Evolutionary conservation across 2,797 vertebrate genomes (phyloP), one percentile per base, ranked within the genome.

Genomic region (Scleropages formosus): DNA sequence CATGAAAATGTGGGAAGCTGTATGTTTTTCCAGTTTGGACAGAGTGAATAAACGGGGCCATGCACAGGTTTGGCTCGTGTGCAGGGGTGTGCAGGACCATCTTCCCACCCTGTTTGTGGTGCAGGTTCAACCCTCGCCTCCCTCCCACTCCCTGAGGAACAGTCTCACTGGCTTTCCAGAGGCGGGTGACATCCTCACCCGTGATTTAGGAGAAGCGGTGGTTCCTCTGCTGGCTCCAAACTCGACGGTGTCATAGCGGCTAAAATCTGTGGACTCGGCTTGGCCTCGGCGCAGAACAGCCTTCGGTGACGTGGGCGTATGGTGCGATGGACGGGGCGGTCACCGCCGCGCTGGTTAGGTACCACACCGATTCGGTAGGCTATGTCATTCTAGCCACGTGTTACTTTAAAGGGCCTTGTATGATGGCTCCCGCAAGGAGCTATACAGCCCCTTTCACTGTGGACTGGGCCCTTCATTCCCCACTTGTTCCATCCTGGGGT

Each of bases 211-310:
- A 53, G 53, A 49, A 53, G 49, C 73, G 80, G 70, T 78, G 22
- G 61, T 59, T 49, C 74, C 66, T 73, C 77, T 20, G 51, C 73
- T 76, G 75, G 78, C 22, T 56, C 3, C 6, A 20, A 4, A 22
- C 22, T 15, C 4, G 15, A n/a, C 49, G 49, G 22, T 4, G 12
- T 51, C 47, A 68, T 8, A 20, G 47, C 46, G 31, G 78, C 78
- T 80, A 76, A 77, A 81, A 77, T 56, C 59, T 82, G 83, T 80
- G 78, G 72, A 82, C 79, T 83, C 80, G 83, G 83, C 82, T 78
- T 64, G 68, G 61, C 65, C 11, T 8, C 84, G 81, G 86, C 87
- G 87, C 86, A 78, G 85, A 77, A 78, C 85, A 83, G 90, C 85
- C 84, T 73, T 26, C 20, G 56, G 11, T 39, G 44, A 44, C 16